Evolutionary conservation across 1,140 invertebrate species (phyloP).

Genomic region (Lepidurus arcticus): DNA sequence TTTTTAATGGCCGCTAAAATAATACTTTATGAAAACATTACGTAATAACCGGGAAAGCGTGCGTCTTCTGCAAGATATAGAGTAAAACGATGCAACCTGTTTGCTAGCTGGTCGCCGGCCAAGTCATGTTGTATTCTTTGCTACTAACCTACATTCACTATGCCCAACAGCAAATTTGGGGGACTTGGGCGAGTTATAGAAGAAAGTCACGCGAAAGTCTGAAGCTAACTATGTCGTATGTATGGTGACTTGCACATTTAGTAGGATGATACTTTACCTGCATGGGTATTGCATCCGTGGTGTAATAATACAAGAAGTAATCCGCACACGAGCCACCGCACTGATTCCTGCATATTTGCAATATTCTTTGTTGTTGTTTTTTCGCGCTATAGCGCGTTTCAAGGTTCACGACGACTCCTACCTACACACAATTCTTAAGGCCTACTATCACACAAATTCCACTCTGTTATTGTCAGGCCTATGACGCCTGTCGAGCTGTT

Average conservation of each 20-base stretch:
- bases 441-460: neutral
- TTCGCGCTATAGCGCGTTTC: neutral
- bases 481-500: neutral
- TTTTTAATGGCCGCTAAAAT: neutral
- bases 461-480: neutral
- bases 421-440: neutral
- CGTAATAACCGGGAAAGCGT: neutral
- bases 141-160: conserved; percentile 7
- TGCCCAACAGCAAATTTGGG: neutral
- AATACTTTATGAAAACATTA: neutral
- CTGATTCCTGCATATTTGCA: conserved; percentile 12
- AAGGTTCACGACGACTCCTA: neutral
- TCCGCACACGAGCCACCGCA: conserved; percentile 4
- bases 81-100: neutral
- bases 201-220: neutral
- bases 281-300: neutral
- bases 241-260: neutral
- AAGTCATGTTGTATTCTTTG: neutral
- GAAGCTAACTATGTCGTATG: neutral
- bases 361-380: neutral
- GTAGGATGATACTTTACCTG: neutral
- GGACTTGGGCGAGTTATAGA: neutral
- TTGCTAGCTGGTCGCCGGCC: neutral
- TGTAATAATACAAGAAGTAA: conserved; percentile 8
- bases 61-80: neutral